A percentile compares a stretch with the other conserved stretches of the same genome.
These are phyloP conservation scores for Bimastos eiseni DNA, from an alignment of 2,888 invertebrate species.

Conservation along the genomic window DNA sequence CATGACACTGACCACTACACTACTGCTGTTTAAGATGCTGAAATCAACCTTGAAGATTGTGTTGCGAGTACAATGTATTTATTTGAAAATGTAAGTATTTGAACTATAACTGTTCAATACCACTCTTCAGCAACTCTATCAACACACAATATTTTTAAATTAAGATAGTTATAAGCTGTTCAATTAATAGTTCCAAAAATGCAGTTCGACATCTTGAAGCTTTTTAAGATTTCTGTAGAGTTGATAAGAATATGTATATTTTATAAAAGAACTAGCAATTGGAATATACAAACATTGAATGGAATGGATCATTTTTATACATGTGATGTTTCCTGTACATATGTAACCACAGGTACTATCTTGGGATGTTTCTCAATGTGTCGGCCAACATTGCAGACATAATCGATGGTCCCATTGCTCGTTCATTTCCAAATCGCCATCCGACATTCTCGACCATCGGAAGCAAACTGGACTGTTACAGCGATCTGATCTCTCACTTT, in stretches of 20 bases:
- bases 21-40: no score
- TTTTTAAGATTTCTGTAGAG: neutral
- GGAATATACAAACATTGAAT: neutral
- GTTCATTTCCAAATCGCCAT: slow-evolving; percentile 21
- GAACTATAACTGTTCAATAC: neutral
- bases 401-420: slow-evolving; percentile 35
- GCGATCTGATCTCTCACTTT: slow-evolving; percentile 35
- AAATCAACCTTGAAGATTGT: no score
- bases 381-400: slow-evolving; percentile 35
- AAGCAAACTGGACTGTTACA: slow-evolving; percentile 34
- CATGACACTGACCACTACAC: no score
- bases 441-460: slow-evolving; percentile 27
- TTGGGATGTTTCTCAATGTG: slow-evolving; percentile 32
- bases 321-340: neutral
- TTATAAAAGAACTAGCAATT: neutral
- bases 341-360: slow-evolving; percentile 24
- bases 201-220: neutral
- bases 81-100: no score
- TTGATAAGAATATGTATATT: neutral
- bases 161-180: neutral
- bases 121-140: neutral
- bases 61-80: no score
- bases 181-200: neutral
- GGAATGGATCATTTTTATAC: neutral
- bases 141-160: neutral